Percentiles rank a stretch among this genome's conserved stretches.
phyloP scores from a whole-genome alignment of 2,113 vertebrate genomes.

The Cephalopterus ornatus region DNA sequence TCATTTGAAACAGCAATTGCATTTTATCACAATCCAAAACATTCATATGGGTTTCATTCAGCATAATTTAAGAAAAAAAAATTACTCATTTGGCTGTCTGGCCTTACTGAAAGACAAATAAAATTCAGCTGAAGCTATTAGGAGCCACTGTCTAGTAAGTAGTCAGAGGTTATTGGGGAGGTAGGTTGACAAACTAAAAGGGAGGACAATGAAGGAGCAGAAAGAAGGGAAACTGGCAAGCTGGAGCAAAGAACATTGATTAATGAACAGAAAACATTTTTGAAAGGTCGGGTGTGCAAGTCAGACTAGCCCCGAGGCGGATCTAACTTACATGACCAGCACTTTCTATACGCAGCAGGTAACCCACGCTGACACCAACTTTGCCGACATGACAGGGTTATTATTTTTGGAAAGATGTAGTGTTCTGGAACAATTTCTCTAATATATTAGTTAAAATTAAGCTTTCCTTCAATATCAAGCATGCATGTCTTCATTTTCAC shows the following conservation, averaged over 20 bases:
- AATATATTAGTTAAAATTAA: conserved; percentile 69
- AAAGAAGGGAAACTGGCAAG: conserved; percentile 63
- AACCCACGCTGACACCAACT: conserved; percentile 73
- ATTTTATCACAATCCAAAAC: not conserved
- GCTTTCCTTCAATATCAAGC: conserved; percentile 65
- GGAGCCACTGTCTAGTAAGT: not conserved
- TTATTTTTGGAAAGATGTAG: conserved; percentile 75
- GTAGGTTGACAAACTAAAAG: conserved; percentile 43
- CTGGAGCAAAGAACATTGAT: conserved; percentile 70
- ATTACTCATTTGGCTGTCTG: not conserved
- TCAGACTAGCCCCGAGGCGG: conserved; percentile 70
- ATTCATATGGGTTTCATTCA: not conserved
- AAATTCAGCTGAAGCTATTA: conserved; percentile 12
- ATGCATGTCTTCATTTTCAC: conserved; percentile 59
- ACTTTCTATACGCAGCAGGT: conserved; percentile 68
- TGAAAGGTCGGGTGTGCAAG: conserved; percentile 70
- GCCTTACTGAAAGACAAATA: conserved; percentile 12
- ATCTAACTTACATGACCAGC: conserved; percentile 65
- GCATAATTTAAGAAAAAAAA: not conserved
- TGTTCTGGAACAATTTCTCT: conserved; percentile 73
- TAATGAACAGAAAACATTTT: conserved; percentile 74
- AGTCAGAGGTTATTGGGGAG: not conserved
- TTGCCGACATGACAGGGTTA: conserved; percentile 71
- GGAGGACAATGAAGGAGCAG: conserved; percentile 44
- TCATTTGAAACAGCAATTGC: not conserved